Conservation (phyloP, 2,113 vertebrate species). For the Pan troglodytes region DNA sequence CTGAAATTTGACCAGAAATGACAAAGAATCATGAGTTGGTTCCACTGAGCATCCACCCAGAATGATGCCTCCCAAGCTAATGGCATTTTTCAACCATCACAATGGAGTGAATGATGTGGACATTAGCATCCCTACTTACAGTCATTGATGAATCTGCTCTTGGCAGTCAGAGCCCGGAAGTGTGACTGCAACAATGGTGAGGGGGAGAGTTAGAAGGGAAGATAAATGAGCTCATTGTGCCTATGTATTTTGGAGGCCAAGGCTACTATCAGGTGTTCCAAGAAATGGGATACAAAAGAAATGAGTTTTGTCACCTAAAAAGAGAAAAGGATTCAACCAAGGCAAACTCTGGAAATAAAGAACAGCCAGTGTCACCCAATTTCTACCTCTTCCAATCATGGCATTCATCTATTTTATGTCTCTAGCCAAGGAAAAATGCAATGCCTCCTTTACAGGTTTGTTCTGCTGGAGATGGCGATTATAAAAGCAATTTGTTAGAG, state of each 20-base stretch:
- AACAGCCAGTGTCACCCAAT: neutral
- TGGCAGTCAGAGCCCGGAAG: neutral
- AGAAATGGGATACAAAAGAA: conserved; percentile 26
- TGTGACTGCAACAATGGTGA: neutral
- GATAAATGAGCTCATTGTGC: neutral
- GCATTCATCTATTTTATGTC: neutral
- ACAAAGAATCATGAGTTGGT: neutral
- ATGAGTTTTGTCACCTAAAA: neutral
- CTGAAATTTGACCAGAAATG: conserved; percentile 24
- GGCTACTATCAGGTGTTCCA: neutral
- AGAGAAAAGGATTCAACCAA: conserved; percentile 13
- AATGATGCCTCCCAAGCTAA: conserved; percentile 3
- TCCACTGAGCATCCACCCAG: neutral
- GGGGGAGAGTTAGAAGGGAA: neutral
- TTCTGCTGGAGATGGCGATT: neutral
- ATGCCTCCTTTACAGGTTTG: neutral
- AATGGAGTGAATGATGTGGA: neutral
- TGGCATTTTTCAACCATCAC: neutral
- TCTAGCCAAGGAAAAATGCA: neutral
- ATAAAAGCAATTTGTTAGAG: conserved; percentile 38
- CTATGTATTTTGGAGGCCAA: conserved; percentile 22
- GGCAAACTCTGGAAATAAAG: conserved; percentile 11
- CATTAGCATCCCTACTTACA: neutral
- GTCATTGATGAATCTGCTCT: neutral
- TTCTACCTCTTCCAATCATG: neutral